Conservation (phyloP, 2,797 vertebrate genomes). For the Geotrypetes seraphini region DNA sequence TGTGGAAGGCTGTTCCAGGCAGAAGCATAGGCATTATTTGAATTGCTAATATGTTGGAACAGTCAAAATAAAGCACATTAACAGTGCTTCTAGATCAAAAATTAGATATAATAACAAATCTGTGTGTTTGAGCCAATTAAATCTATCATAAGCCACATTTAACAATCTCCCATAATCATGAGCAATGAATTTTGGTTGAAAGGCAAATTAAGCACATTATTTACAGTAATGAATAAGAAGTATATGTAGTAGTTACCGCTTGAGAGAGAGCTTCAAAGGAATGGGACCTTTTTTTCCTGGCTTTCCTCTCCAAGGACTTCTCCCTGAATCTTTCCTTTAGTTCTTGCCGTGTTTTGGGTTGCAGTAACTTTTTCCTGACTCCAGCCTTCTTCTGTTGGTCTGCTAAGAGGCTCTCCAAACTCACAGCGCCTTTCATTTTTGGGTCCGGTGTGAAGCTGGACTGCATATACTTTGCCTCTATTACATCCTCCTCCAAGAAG, state of each 20-base stretch:
- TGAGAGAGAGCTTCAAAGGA: conserved; percentile 21
- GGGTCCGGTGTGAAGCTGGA: background rate
- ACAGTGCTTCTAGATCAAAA: too few species aligned
- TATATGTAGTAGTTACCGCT: background rate
- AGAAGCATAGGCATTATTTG: too few species aligned
- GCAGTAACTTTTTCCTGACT: background rate
- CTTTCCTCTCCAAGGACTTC: conserved; percentile 9
- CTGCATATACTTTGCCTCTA: background rate
- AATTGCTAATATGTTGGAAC: too few species aligned
- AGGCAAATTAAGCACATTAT: too few species aligned
- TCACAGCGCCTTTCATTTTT: background rate
- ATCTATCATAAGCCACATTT: too few species aligned
- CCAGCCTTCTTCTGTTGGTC: background rate
- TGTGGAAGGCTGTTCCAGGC: too few species aligned
- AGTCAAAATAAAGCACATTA: too few species aligned
- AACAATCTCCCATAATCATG: too few species aligned
- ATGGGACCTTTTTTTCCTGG: conserved; percentile 16
- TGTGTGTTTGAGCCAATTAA: too few species aligned
- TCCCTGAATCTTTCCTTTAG: conserved; percentile 6
- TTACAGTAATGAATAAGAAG: background rate
- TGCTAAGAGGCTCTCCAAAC: background rate
- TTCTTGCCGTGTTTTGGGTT: background rate
- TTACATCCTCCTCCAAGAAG: background rate
- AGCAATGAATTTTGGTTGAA: too few species aligned
- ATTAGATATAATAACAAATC: too few species aligned